Base-by-base conservation (phyloP, 2,888 invertebrate genomes). In the Sylvicola fuscatus region DNA sequence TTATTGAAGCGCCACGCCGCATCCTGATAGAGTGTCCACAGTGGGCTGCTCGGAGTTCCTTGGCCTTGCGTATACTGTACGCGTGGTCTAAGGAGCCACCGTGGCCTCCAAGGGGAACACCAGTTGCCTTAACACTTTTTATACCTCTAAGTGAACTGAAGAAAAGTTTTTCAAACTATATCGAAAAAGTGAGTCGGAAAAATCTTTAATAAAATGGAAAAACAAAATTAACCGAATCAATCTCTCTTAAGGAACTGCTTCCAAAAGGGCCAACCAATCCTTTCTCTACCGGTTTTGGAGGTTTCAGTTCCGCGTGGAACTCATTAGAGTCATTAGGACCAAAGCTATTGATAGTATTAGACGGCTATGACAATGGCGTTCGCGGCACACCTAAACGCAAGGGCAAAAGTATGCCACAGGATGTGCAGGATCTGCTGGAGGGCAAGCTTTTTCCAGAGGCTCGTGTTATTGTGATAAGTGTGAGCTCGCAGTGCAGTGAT, bases 401-500 rank as follows among this genome's bases (percentile, higher is more conserved):
- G n/a, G 54, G 56, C n/a, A 49, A 58, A 37, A 52, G 55, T 16
- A 43, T 56, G 2, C 45, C 48, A 13, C 58, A 58, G 2, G 66
- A 66, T 44, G 60, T 64, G 2, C 50, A 57, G 29, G 64, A 66
- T 38, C 50, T 67, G 3, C 47, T 66, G 5, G 65, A 66, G 44
- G 66, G 66, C 4, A 57, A 61, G 37, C 48, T 66, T 17, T 65
- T 66, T 43, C 65, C 66, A 0, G 64, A 65, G 39, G 61, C 62
- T 3, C 54, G 64, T 37, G 56, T 67, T 14, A 48, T 67, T 34
- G 55, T 66, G 31, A 65, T 65, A 15, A 65, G 65, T 30, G 60
- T 60, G 6, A 52, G 62, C 1, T 50, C 52, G 28, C 54, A 56
- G 39, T 52, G 56, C 17, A 43, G 46, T 7, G 56, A 54, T 21